A percentile compares a stretch with the other conserved stretches of the same genome.
These are phyloP conservation scores for Cantharis rustica DNA, from an alignment of 2,888 invertebrate genomes.

Conservation along the genomic window DNA sequence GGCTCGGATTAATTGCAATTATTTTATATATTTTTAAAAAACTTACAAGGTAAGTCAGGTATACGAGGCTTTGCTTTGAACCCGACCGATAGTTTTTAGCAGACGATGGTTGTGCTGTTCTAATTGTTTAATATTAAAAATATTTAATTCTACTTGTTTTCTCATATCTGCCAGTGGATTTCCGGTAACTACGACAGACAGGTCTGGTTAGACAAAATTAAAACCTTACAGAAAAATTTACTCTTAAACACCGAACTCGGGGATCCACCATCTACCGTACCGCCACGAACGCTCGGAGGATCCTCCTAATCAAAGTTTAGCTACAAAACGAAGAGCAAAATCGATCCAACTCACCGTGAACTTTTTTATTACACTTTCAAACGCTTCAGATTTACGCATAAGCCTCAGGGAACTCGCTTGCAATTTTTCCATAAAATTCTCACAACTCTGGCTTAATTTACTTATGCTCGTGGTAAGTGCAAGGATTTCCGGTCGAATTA, in stretches of 20 bases:
- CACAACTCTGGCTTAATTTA: background rate
- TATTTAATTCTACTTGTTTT: constrained; percentile 34
- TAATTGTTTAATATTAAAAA: constrained; percentile 27
- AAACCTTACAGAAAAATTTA: background rate
- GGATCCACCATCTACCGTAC: background rate
- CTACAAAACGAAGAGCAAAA: background rate
- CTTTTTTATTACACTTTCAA: constrained; percentile 5
- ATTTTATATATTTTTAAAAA: background rate
- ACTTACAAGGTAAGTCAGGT: background rate
- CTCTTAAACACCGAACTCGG: background rate
- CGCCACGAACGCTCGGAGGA: background rate
- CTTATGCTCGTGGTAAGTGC: background rate
- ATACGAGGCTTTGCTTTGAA: constrained; percentile 6
- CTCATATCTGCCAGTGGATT: constrained; percentile 36
- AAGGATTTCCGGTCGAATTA: background rate
- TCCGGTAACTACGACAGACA: constrained; percentile 24
- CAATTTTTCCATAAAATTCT: background rate
- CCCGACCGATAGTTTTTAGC: constrained; percentile 14
- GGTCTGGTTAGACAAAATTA: background rate
- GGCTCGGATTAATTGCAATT: background rate
- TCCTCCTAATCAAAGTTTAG: background rate
- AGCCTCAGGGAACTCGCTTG: background rate
- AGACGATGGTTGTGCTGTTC: constrained; percentile 30
- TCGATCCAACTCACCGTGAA: background rate
- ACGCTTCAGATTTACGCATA: background rate